These are phyloP conservation scores for Bos taurus DNA, from an alignment of 2,113 vertebrate genomes.

Conservation along the genomic window DNA sequence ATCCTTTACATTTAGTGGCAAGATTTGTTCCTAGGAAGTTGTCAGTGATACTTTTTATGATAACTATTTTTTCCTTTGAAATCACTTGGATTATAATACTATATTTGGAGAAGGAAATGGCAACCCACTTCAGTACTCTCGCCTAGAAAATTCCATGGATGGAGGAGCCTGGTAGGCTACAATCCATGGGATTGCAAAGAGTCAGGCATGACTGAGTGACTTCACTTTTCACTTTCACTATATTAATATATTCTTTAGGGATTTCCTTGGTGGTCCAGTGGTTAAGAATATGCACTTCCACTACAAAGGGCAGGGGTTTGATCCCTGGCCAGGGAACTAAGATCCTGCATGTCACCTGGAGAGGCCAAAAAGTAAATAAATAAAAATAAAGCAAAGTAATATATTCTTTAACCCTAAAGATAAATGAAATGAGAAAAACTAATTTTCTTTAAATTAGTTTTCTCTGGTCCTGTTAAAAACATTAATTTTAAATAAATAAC, in stretches of 20 bases:
- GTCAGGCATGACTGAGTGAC: too few species aligned
- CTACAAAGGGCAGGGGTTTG: too few species aligned
- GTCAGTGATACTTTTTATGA: neutral
- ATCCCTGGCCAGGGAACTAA: too few species aligned
- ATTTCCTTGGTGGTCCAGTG: too few species aligned
- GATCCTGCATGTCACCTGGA: too few species aligned
- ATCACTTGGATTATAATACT: neutral
- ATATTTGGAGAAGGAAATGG: neutral
- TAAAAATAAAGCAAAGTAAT: neutral
- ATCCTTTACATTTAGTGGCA: neutral
- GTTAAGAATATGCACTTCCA: too few species aligned
- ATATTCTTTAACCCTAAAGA: neutral
- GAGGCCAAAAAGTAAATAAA: too few species aligned
- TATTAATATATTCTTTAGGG: too few species aligned
- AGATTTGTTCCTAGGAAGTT: neutral
- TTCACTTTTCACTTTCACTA: too few species aligned
- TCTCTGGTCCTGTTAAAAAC: neutral
- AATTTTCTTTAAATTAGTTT: neutral
- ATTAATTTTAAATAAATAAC: neutral
- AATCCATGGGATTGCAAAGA: accelerated
- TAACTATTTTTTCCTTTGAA: neutral
- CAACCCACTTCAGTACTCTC: too few species aligned
- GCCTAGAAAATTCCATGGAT: too few species aligned
- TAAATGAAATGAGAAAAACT: neutral
- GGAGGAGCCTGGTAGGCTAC: too few species aligned